Evolutionary conservation across 2,113 vertebrate species (phyloP).

Genomic region (Callipepla californica): DNA sequence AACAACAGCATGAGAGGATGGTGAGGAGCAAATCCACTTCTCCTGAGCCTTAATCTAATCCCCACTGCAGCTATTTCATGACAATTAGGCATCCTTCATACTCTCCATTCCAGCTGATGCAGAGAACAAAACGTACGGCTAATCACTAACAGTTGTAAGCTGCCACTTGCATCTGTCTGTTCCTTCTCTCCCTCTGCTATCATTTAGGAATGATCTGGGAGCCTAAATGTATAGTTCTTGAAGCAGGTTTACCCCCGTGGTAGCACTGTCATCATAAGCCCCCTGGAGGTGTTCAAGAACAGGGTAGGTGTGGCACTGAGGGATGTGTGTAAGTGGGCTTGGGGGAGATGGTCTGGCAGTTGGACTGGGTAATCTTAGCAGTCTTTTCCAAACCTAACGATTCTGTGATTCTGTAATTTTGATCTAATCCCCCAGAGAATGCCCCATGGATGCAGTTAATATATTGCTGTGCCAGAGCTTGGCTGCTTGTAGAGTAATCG

Average conservation of each 20-base stretch:
- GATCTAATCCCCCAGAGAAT: background rate
- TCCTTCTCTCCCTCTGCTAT: background rate
- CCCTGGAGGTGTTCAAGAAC: too few relatives aligned
- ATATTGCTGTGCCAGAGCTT: background rate
- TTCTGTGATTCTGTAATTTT: background rate
- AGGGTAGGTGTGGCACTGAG: too few relatives aligned
- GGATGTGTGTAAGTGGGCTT: too few relatives aligned
- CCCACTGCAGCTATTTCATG: background rate
- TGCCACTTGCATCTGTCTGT: background rate
- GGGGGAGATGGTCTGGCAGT: too few relatives aligned
- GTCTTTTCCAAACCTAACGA: too few relatives aligned
- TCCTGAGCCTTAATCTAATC: background rate
- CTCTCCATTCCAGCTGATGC: background rate
- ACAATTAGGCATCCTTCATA: background rate
- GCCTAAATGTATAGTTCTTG: background rate
- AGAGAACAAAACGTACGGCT: background rate
- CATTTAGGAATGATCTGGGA: background rate
- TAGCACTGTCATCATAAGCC: background rate
- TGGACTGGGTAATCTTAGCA: too few relatives aligned
- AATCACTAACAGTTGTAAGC: background rate
- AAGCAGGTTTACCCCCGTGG: fast-evolving
- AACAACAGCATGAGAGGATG: background rate
- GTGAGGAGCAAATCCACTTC: background rate
- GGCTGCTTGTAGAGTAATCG: background rate
- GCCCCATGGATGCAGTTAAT: background rate